A percentile compares a stretch with the other conserved stretches of the same genome.
These are phyloP conservation scores for Clarias pachynema DNA, from an alignment of 2,797 vertebrate species.

Conservation along the genomic window DNA sequence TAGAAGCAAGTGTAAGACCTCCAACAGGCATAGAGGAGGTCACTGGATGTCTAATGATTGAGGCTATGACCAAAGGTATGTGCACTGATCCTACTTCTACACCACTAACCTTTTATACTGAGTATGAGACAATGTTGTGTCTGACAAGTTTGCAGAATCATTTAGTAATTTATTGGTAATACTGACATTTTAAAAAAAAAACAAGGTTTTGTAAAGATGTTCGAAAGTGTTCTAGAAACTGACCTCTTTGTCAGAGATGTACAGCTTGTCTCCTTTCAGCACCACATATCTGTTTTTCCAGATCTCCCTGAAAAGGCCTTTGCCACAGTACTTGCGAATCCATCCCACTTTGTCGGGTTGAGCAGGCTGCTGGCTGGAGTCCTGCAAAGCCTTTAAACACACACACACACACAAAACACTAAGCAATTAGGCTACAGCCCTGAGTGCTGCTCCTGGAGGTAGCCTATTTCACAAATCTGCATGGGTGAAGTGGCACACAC, in stretches of 20 bases:
- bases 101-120: background rate
- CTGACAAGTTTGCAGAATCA: background rate
- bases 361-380: slow-evolving; percentile 72
- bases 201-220: background rate
- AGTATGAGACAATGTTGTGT: background rate
- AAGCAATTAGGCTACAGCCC: background rate
- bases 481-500: background rate
- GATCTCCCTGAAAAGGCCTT: slow-evolving; percentile 94
- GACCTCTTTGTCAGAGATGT: slow-evolving; percentile 93
- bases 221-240: slow-evolving; percentile 49
- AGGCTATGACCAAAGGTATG: background rate
- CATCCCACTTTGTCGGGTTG: slow-evolving; percentile 91
- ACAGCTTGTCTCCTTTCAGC: slow-evolving; percentile 89
- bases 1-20: background rate
- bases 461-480: slow-evolving; percentile 1
- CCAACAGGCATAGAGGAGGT: background rate
- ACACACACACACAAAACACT: slow-evolving; percentile 41
- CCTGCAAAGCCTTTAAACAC: slow-evolving; percentile 73
- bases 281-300: slow-evolving; percentile 94
- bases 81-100: background rate
- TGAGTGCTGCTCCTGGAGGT: background rate
- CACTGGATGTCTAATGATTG: background rate
- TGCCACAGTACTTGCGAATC: slow-evolving; percentile 93
- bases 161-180: background rate
- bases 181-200: background rate